These are phyloP conservation scores for Orthonevra nobilis DNA, from an alignment of 2,888 invertebrate genomes.

Conservation along the genomic window DNA sequence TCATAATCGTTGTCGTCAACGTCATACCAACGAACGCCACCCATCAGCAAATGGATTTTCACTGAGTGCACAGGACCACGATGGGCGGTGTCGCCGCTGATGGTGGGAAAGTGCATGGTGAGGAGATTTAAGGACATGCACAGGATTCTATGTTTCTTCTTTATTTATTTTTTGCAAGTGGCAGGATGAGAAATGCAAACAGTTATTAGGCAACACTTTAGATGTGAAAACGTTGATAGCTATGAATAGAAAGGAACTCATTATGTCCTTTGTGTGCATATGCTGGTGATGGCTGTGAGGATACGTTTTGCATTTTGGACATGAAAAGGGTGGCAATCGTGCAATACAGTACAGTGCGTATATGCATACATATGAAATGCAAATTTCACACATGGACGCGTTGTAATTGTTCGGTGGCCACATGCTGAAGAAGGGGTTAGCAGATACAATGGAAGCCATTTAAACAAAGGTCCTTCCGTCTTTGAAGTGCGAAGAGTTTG, in stretches of 20 bases:
- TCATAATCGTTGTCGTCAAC: neutral
- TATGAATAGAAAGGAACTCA: slow-evolving; percentile 65
- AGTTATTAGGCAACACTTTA: slow-evolving; percentile 69
- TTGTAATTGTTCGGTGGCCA: slow-evolving; percentile 44
- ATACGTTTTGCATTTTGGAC: no score
- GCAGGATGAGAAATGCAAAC: slow-evolving; percentile 62
- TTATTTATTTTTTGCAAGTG: slow-evolving; percentile 6
- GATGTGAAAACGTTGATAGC: slow-evolving; percentile 57
- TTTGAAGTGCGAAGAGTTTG: slow-evolving; percentile 62
- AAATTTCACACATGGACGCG: slow-evolving; percentile 40
- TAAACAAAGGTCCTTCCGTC: slow-evolving; percentile 30
- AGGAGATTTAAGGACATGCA: slow-evolving; percentile 41
- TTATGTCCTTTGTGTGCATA: slow-evolving; percentile 53
- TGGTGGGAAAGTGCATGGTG: neutral
- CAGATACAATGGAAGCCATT: slow-evolving; percentile 26
- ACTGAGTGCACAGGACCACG: slow-evolving; percentile 34
- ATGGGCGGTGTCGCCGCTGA: neutral
- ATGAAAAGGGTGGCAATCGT: no score
- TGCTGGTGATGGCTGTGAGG: no score
- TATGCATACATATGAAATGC: no score
- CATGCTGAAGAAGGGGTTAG: slow-evolving; percentile 15
- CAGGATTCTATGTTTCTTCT: neutral
- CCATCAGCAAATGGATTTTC: slow-evolving; percentile 62
- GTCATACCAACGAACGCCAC: slow-evolving; percentile 5
- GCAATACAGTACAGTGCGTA: no score